phyloP scores from a whole-genome alignment of 2,888 invertebrate species.

The Panorpa germanica region DNA sequence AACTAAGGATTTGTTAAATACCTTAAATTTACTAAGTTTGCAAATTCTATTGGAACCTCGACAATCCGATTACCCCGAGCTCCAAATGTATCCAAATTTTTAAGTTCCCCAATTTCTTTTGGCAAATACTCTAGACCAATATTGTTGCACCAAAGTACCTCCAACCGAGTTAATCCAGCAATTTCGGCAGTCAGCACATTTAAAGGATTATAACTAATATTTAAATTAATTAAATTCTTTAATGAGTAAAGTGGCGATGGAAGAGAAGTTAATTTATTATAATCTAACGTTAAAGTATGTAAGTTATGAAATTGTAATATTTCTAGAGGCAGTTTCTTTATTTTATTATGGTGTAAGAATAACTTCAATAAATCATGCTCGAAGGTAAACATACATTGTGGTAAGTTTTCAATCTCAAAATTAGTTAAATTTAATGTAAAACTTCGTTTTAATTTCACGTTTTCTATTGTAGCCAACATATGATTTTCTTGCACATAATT shows the following conservation, averaged over 20 bases:
- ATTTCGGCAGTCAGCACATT: conserved; percentile 35
- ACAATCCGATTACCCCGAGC: conserved; percentile 40
- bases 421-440: conserved; percentile 39
- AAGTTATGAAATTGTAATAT: conserved; percentile 33
- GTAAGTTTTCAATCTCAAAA: conserved; percentile 40
- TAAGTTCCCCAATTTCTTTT: conserved; percentile 36
- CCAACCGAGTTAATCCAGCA: conserved; percentile 34
- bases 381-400: conserved; percentile 33
- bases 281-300: conserved; percentile 42
- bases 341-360: conserved; percentile 42
- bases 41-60: conserved; percentile 35
- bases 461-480: conserved; percentile 44
- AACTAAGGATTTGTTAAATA: conserved; percentile 15
- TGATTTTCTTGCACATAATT: conserved; percentile 50
- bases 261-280: conserved; percentile 37
- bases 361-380: conserved; percentile 35
- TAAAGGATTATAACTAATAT: conserved; percentile 46
- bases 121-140: conserved; percentile 34
- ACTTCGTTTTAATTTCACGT: conserved; percentile 35
- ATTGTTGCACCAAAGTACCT: conserved; percentile 48
- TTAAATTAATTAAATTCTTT: conserved; percentile 36
- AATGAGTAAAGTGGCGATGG: conserved; percentile 38
- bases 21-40: conserved; percentile 33
- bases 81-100: conserved; percentile 41
- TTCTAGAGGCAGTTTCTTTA: conserved; percentile 28